Percentiles rank a stretch among this genome's conserved stretches.
Conservation (phyloP, 2,888 invertebrate genomes). For the Trachelus troglodyta region DNA sequence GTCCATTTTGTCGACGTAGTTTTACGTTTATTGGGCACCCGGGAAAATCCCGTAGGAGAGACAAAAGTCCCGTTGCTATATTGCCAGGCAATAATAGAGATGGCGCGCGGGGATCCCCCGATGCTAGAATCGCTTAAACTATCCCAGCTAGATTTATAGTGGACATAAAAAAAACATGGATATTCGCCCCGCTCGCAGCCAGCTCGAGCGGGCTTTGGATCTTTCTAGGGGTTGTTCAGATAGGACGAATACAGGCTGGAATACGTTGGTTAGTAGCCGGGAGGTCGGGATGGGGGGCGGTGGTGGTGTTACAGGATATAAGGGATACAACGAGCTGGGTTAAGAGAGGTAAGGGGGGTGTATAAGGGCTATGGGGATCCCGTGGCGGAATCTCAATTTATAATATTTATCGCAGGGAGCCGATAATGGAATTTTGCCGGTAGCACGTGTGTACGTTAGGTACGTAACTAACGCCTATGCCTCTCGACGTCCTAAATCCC, state of each 20-base stretch:
- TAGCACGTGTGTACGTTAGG: slow-evolving; percentile 10
- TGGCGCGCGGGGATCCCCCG: slow-evolving; percentile 32
- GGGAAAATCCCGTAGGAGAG: background rate
- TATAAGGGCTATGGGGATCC: background rate
- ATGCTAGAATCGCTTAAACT: slow-evolving; percentile 58
- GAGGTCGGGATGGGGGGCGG: background rate
- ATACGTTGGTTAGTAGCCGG: background rate
- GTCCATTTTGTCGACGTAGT: background rate
- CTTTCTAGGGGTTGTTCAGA: background rate
- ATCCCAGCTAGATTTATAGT: slow-evolving; percentile 56
- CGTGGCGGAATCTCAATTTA: slow-evolving; percentile 51
- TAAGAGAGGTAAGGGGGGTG: background rate
- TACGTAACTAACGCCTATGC: background rate
- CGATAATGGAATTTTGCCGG: slow-evolving; percentile 60
- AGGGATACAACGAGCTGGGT: background rate
- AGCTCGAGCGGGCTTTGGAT: background rate
- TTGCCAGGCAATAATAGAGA: slow-evolving; percentile 37
- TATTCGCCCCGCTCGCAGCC: background rate
- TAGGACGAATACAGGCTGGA: background rate
- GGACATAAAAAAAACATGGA: slow-evolving; percentile 17
- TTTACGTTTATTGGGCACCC: background rate
- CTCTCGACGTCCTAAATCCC: slow-evolving; percentile 34
- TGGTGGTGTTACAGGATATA: background rate
- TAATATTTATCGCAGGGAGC: slow-evolving; percentile 62
- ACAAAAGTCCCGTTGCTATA: slow-evolving; percentile 28